Percentiles rank a stretch among this genome's conserved stretches.
phyloP scores from a whole-genome alignment of 1,140 invertebrate genomes.

The Ostrea edulis region DNA sequence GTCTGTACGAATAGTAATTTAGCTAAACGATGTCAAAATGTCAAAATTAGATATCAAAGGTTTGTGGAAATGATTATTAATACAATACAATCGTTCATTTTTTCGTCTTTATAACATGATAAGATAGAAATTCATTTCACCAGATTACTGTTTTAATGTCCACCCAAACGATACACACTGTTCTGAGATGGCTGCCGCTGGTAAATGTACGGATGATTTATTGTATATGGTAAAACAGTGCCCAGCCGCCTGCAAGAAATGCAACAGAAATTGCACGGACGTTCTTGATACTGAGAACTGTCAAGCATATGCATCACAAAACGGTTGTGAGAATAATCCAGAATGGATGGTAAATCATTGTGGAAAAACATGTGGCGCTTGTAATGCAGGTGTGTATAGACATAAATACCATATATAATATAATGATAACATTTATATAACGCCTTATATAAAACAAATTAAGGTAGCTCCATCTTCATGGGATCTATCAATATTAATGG shows the following conservation, averaged over 20 bases:
- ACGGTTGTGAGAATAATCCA: slow-evolving; percentile 7
- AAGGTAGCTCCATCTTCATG: no score
- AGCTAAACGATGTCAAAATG: no score
- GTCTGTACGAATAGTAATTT: no score
- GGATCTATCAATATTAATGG: no score
- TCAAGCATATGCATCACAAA: not conserved
- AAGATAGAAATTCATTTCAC: not conserved
- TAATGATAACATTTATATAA: no score
- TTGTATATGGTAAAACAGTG: slow-evolving; percentile 8
- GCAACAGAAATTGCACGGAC: not conserved
- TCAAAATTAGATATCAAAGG: no score
- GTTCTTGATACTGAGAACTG: not conserved
- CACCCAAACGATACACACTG: slow-evolving; percentile 18
- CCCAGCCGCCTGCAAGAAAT: not conserved
- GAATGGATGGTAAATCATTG: not conserved
- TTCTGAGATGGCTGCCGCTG: slow-evolving; percentile 1
- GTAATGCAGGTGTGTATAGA: not conserved
- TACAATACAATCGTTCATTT: no score
- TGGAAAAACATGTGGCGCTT: slow-evolving; percentile 28
- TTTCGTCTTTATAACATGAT: no score
- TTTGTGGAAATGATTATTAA: no score
- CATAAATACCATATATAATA: no score
- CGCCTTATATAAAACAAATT: no score
- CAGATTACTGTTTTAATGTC: slow-evolving; percentile 37
- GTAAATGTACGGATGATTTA: slow-evolving; percentile 24